Conservation (phyloP, 2,888 invertebrate genomes). For the Eupithecia pulchellata region DNA sequence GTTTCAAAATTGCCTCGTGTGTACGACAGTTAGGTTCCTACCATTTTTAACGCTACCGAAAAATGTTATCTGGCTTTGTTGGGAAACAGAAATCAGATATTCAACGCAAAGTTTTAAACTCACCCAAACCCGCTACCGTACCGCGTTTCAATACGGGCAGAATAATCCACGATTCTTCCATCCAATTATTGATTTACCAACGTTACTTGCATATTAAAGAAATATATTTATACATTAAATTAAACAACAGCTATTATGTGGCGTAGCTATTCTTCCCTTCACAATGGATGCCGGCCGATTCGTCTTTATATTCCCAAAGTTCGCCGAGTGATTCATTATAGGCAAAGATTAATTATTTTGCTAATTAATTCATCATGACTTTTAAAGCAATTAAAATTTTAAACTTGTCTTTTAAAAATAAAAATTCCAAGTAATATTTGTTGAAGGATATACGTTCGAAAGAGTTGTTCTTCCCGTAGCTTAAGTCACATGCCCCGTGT, state of each 20-base stretch:
- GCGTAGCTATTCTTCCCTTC: neutral
- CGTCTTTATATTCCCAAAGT: neutral
- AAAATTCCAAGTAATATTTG: neutral
- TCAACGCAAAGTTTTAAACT: neutral
- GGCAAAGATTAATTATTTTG: neutral
- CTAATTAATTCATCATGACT: too few relatives aligned
- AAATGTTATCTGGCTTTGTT: neutral
- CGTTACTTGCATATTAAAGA: neutral
- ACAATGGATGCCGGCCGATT: neutral
- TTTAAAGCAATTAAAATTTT: neutral
- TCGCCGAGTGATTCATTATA: neutral
- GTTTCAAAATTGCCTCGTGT: slow-evolving; percentile 6
- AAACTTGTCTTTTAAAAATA: neutral
- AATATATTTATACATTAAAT: too few relatives aligned
- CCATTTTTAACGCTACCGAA: neutral
- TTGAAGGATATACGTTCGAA: neutral
- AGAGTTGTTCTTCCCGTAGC: neutral
- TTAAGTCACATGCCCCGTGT: neutral
- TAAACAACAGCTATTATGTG: neutral
- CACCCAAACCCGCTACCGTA: neutral
- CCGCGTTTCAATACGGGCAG: neutral
- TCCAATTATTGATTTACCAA: neutral
- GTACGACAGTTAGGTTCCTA: neutral
- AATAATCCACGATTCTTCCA: neutral
- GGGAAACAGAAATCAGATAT: neutral